Evolutionary conservation across 2,888 invertebrate species (phyloP), one percentile per base, ranked within the genome.

Genomic region (Coenonympha glycerion): DNA sequence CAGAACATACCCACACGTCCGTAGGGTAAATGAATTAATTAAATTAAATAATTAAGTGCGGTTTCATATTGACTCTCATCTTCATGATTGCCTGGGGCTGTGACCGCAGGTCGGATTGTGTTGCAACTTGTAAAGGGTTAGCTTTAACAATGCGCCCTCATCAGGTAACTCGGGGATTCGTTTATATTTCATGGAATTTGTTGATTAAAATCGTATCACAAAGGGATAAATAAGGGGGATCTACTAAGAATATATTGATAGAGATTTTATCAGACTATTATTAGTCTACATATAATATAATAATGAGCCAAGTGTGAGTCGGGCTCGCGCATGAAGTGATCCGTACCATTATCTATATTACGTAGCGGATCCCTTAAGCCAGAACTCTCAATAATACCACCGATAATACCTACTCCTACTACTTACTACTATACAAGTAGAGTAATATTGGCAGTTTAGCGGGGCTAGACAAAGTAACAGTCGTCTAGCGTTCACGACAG

Each of bases 121-220:
- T 21, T 6, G 42, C 42, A 44, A 31, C 31, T 44, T 44, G 31
- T 44, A 31, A 15, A 41, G 42, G 42, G 42, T 21, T 44, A 21
- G 42, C 42, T 21, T 31, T 41, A 15, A 44, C 31, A 44, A 31
- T 5, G 21, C 18, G 31, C 30, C 42, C 30, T 31, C 21, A 22
- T 31, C 15, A 15, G 8, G 31, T 31, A 21, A 19, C 21, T 21
- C 31, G 31, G 11, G 42, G 42, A 31, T 21, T 13, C 9, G 8
- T 44, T 30, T 31, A 44, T 30, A 41, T 28, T 41, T 28, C 28
- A 41, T 41, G 28, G 6, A 26, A 18, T n/a, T n/a, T n/a, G 41
- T 28, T 41, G 28, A 41, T 41, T 41, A 19, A 41, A 28, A 41
- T 16, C 15, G 22, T 36, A 24, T 11, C 22, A 13, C 2, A 39